Percentiles rank a stretch among this genome's conserved stretches.
Conservation (phyloP, 2,888 invertebrate species). For the Copidosoma aretas region DNA sequence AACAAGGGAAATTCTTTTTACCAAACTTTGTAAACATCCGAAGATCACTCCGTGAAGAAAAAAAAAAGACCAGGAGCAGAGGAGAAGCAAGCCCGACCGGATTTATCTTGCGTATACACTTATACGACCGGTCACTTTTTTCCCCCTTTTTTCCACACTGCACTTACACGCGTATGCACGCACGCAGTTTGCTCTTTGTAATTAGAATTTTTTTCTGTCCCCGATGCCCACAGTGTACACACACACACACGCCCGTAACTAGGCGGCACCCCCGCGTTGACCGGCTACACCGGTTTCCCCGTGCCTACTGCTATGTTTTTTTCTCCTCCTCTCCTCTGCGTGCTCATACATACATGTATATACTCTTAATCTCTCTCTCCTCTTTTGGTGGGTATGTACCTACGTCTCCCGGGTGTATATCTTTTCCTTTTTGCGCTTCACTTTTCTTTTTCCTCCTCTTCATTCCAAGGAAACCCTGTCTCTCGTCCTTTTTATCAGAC, state of each 20-base stretch:
- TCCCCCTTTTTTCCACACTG: neutral
- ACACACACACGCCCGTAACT: neutral
- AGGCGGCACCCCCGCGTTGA: conserved; percentile 7
- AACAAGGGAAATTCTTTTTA: no score
- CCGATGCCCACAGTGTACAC: neutral
- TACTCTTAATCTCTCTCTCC: neutral
- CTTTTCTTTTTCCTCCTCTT: neutral
- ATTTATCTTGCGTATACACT: conserved; percentile 31
- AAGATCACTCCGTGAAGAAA: neutral
- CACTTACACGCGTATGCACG: neutral
- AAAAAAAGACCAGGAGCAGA: neutral
- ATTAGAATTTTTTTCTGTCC: conserved; percentile 27
- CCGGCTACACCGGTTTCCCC: conserved; percentile 13
- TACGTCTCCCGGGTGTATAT: neutral
- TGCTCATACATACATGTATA: no score
- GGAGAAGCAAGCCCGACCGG: conserved; percentile 1
- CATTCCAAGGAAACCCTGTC: neutral
- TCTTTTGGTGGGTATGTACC: neutral
- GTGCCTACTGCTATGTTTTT: neutral
- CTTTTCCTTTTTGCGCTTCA: neutral
- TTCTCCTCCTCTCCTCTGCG: neutral
- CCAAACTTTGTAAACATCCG: no score
- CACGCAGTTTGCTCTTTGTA: conserved; percentile 28
- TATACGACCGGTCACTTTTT: neutral
- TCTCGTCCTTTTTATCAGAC: neutral